These are phyloP conservation scores for Harpagoxenus sublaevis DNA, from an alignment of 2,888 invertebrate genomes.

Conservation along the genomic window DNA sequence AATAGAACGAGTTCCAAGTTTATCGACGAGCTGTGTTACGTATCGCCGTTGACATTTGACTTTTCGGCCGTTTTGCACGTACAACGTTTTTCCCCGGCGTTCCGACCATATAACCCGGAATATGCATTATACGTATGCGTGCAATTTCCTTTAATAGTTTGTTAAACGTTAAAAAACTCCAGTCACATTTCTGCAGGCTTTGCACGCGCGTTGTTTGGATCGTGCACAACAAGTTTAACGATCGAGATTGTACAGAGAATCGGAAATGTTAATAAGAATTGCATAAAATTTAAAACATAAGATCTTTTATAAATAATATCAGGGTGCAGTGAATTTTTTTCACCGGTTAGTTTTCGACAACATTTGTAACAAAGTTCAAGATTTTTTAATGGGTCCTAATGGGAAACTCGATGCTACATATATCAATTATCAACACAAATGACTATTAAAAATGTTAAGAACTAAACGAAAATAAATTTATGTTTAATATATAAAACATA, in stretches of 20 bases:
- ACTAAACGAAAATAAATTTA: too few species aligned
- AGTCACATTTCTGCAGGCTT: not conserved
- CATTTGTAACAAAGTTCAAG: not conserved
- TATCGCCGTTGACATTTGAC: slow-evolving; percentile 41
- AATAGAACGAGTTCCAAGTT: slow-evolving; percentile 41
- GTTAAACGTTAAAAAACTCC: not conserved
- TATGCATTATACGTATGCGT: not conserved
- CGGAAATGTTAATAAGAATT: not conserved
- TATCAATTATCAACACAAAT: too few species aligned
- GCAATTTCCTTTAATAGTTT: not conserved
- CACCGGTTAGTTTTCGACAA: not conserved
- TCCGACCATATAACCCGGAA: not conserved
- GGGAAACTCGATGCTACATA: too few species aligned
- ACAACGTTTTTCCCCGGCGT: slow-evolving; percentile 8
- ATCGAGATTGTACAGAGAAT: not conserved
- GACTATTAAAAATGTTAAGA: too few species aligned
- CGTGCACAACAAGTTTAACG: not conserved
- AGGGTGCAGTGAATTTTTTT: not conserved
- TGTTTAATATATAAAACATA: too few species aligned
- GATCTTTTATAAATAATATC: not conserved
- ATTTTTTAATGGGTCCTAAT: too few species aligned
- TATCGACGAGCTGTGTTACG: slow-evolving; percentile 35
- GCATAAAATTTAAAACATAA: not conserved
- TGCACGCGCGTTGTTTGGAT: not conserved
- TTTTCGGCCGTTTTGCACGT: slow-evolving; percentile 42